Evolutionary conservation across 2,113 vertebrate species (phyloP).

Genomic region (Cyanoliseus patagonus): DNA sequence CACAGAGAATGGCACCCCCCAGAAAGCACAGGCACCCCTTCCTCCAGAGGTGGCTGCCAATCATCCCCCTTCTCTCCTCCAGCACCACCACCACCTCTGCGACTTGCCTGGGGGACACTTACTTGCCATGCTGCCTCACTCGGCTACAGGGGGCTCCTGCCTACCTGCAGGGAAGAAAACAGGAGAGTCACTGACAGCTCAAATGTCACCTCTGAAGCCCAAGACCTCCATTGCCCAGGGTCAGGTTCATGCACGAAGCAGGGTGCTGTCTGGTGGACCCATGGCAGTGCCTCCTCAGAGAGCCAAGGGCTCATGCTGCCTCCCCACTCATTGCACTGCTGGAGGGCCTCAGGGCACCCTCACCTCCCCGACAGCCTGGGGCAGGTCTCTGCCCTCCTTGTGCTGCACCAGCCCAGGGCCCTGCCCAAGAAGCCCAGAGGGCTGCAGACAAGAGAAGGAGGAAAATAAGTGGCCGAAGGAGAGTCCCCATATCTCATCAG

Average conservation of each 20-base stretch:
- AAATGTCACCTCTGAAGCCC: not conserved
- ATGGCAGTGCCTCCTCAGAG: not conserved
- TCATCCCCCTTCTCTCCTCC: not conserved
- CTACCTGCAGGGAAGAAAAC: conserved; percentile 69
- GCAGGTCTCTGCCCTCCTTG: not conserved
- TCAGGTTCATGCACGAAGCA: not conserved
- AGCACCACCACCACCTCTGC: not conserved
- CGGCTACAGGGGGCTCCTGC: not conserved
- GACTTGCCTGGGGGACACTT: conserved; percentile 26
- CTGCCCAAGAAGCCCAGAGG: not conserved
- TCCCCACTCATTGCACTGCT: not conserved
- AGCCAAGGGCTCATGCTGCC: not conserved
- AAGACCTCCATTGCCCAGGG: not conserved
- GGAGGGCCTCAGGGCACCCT: not conserved
- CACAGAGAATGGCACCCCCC: not conserved
- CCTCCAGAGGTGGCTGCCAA: not conserved
- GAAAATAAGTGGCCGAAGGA: not conserved
- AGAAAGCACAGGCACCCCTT: not conserved
- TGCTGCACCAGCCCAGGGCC: not conserved
- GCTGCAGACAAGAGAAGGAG: rapidly evolving
- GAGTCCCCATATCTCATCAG: not conserved
- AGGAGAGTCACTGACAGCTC: conserved; percentile 14
- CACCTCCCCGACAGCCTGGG: not conserved
- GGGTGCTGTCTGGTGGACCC: not conserved
- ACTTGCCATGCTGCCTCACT: conserved; percentile 75